Evolutionary conservation across 2,888 invertebrate genomes (phyloP).

Genomic region (Encarsia formosa): DNA sequence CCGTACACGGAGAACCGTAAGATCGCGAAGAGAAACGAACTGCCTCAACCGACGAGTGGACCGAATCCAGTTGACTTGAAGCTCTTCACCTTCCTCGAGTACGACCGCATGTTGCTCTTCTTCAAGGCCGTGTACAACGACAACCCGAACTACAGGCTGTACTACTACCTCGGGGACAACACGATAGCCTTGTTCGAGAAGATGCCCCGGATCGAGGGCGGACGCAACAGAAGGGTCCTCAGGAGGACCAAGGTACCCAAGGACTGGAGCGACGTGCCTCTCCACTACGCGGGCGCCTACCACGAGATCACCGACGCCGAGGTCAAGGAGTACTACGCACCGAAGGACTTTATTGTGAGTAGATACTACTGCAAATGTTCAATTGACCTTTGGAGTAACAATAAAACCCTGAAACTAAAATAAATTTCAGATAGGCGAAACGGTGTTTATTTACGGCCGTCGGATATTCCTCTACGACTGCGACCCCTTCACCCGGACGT

Average conservation of each 20-base stretch:
- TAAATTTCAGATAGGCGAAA: conserved; percentile 70
- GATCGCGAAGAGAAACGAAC: conserved; percentile 9
- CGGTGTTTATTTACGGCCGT: conserved; percentile 65
- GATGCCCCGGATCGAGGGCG: conserved; percentile 64
- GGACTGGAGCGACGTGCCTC: conserved; percentile 63
- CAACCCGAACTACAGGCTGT: conserved; percentile 62
- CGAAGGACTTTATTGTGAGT: conserved; percentile 63
- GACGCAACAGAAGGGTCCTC: conserved; percentile 69
- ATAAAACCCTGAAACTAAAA: no score
- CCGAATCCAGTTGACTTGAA: conserved; percentile 54
- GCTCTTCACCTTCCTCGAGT: conserved; percentile 68
- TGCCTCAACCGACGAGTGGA: conserved; percentile 45
- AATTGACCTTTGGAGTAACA: no score
- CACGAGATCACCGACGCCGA: conserved; percentile 69
- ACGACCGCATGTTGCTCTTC: conserved; percentile 73
- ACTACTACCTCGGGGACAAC: conserved; percentile 79
- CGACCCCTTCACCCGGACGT: conserved; percentile 74
- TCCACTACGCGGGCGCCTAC: conserved; percentile 63
- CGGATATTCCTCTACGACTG: conserved; percentile 74
- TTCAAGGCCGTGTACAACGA: conserved; percentile 70
- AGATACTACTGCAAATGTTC: no score
- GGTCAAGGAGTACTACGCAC: conserved; percentile 72
- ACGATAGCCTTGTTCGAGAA: conserved; percentile 74
- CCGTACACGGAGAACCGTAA: conserved; percentile 56
- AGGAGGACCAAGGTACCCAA: conserved; percentile 74